Evolutionary conservation across 2,888 invertebrate species (phyloP), one percentile per base, ranked within the genome.

Genomic region (Epirrhoe tristata): DNA sequence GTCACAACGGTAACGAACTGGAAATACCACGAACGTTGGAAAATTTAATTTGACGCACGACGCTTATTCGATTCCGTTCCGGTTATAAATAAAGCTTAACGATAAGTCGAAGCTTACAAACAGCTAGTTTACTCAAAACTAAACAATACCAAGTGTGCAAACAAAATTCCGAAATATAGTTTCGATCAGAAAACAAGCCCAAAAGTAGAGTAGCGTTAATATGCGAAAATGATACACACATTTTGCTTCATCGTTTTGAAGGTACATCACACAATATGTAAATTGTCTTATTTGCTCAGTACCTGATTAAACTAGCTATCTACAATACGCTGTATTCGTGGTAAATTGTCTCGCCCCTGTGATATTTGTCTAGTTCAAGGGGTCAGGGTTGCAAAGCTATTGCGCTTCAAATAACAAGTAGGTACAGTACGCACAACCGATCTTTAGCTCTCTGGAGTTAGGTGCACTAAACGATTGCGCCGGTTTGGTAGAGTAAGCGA

Each of bases 361-460:
- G 87, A 89, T 89, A 88, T 89, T 89, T 87, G 77, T 63, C 77
- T 84, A 84, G 92, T 92, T 92, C 90, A 91, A 82, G 82, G 79
- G 91, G 92, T 92, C 92, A 92, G 86, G 91, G 92, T 88, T 91
- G 81, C 70, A 71, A 81, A 81, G 78, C 77, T 79, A 81, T 84
- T 90, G 90, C 83, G 89, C 72, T 75, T 74, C 78, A 90, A 90
- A 90, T 91, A 87, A 86, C 85, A 89, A 91, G 87, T n/a, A n/a
- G n/a, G n/a, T n/a, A n/a, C n/a, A n/a, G n/a, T n/a, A n/a, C n/a
- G n/a, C n/a, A n/a, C n/a, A n/a, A n/a, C n/a, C n/a, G n/a, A n/a
- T n/a, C n/a, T n/a, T n/a, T n/a, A n/a, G n/a, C n/a, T n/a, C n/a
- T n/a, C n/a, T n/a, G n/a, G n/a, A n/a, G n/a, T n/a, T n/a, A n/a